Evolutionary conservation across 2,888 invertebrate genomes (phyloP), one percentile per base, ranked within the genome.

Genomic region (Metellina segmentata): DNA sequence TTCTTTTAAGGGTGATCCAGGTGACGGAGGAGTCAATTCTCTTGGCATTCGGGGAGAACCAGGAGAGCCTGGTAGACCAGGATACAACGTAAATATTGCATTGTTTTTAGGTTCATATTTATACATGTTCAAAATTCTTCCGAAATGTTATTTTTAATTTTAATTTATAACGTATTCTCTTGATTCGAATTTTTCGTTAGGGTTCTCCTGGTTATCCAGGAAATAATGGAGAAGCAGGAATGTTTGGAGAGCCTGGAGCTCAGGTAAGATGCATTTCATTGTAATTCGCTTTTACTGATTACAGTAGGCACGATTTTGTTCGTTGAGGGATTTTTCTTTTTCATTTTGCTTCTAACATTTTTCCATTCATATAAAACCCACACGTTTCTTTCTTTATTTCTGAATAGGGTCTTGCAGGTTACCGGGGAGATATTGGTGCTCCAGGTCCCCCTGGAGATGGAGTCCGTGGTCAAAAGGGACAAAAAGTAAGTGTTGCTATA

Each of bases 381-480:
- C 34, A 34, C 34, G 34, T 34, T 34, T 34, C 34, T 34, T 34
- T 34, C 34, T 34, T 34, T 34, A 34, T 34, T 34, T 34, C 34
- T 34, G 34, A 34, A 48, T 77, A 90, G 92, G 93, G 93, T 49
- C 16, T 70, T 49, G 95, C 97, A 94, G 98, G 98, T 69, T 97
- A 97, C 94, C 96, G 97, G 93, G 98, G 98, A 4, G 96, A 96
- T 82, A 72, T 71, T 2, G 92, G 92, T 20, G 49, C n/a, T 8
- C 95, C 96, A 83, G 97, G 97, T 6, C 95, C 95, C 1, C 94
- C 95, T 93, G 96, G 96, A 71, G 96, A 92, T 51, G 85, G 92
- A 83, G 93, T 93, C 11, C 52, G 85, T 51, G 92, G 92, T 13
- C 81, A 79, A 70, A 89, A 89, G 85, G 92, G 92, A 13, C 92